Evolutionary conservation across 2,797 vertebrate species (phyloP).

Genomic region (Micropoecilia bifurca): DNA sequence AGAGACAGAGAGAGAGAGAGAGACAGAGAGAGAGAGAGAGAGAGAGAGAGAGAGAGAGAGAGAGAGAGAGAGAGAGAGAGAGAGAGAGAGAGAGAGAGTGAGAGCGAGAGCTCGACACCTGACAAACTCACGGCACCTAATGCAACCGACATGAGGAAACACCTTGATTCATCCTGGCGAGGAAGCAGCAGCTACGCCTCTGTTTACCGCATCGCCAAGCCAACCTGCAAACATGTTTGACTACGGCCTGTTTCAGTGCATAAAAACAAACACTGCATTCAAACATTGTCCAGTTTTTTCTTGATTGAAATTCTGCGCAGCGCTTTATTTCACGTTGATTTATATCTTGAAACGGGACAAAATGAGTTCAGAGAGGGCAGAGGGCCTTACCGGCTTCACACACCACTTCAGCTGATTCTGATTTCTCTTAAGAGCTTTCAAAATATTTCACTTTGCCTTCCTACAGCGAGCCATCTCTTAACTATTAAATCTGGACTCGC

Average conservation of each 20-base stretch:
- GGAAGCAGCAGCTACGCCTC: conserved; percentile 48
- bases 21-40: too few relatives aligned
- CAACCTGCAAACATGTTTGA: conserved; percentile 26
- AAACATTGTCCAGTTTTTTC: background rate
- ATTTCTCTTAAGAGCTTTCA: background rate
- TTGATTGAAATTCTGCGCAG: background rate
- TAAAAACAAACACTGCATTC: background rate
- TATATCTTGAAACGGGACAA: conserved; percentile 11
- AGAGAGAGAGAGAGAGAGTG: background rate
- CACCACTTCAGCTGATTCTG: background rate
- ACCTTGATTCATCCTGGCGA: conserved; percentile 36
- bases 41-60: background rate
- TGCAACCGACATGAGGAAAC: conserved; percentile 54
- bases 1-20: conserved; percentile 1
- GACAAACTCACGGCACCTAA: conserved; percentile 39
- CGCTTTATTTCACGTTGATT: background rate
- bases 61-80: background rate
- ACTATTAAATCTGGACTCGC: background rate
- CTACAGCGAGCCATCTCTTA: background rate
- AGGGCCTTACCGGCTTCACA: background rate
- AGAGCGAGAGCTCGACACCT: conserved; percentile 29
- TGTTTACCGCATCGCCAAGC: conserved; percentile 15
- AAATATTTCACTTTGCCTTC: background rate
- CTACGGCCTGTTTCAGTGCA: conserved; percentile 33
- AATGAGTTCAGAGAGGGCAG: conserved; percentile 21